phyloP scores from a whole-genome alignment of 2,888 invertebrate species.

The Pyralis farinalis region DNA sequence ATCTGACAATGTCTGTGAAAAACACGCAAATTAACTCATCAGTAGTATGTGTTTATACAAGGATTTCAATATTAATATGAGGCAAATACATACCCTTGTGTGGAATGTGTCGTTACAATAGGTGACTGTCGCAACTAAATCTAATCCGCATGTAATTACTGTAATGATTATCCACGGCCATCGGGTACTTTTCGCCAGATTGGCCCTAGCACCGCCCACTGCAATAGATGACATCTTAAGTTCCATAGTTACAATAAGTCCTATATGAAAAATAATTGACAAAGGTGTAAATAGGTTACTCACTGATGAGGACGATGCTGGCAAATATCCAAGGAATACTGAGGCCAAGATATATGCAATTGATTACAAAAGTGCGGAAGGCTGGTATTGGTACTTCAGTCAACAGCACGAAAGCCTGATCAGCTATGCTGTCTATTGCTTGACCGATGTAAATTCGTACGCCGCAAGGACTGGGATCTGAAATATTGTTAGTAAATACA shows the following conservation, averaged over 20 bases:
- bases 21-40: too few species aligned
- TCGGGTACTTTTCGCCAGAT: conserved; percentile 38
- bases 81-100: conserved; percentile 45
- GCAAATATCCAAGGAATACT: conserved; percentile 46
- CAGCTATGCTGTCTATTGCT: conserved; percentile 41
- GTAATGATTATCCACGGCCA: conserved; percentile 61
- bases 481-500: conserved; percentile 17
- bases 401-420: conserved; percentile 55
- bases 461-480: conserved; percentile 51
- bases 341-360: conserved; percentile 39
- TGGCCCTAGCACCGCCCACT: conserved; percentile 49
- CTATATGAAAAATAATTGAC: not conserved
- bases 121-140: conserved; percentile 48
- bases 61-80: too few species aligned
- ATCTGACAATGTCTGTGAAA: conserved; percentile 46
- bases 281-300: conserved; percentile 22
- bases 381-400: conserved; percentile 40
- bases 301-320: conserved; percentile 52
- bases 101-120: conserved; percentile 60
- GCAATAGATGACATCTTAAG: conserved; percentile 14
- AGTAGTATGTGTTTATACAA: too few species aligned
- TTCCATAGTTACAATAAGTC: conserved; percentile 1
- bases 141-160: conserved; percentile 36
- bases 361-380: conserved; percentile 52
- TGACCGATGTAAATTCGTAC: conserved; percentile 50